Evolutionary conservation across 1,140 invertebrate species (phyloP).

Genomic region (Papilio dardanus): DNA sequence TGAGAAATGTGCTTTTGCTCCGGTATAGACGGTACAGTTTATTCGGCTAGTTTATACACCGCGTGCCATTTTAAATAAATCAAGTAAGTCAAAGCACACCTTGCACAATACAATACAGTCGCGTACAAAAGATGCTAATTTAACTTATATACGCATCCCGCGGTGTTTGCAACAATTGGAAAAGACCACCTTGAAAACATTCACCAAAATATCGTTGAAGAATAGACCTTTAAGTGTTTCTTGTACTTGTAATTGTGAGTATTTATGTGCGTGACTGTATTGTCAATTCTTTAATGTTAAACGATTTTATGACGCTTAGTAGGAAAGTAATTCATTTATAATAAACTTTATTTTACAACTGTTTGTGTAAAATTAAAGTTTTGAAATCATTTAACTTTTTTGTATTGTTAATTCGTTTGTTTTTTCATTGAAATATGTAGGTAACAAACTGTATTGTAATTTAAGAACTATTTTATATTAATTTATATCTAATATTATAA

Average conservation of each 20-base stretch:
- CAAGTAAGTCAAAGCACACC: conserved; percentile 37
- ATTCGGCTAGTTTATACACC: neutral
- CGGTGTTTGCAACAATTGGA: conserved; percentile 42
- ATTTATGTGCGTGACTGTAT: conserved; percentile 29
- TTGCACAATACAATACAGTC: conserved; percentile 42
- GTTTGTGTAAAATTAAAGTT: no score
- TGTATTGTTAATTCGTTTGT: neutral
- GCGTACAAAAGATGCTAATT: conserved; percentile 51
- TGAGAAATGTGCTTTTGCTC: no score
- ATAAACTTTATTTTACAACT: neutral
- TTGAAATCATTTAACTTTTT: no score
- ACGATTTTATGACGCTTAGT: neutral
- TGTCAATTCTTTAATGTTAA: conserved; percentile 4
- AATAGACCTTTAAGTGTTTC: conserved; percentile 38
- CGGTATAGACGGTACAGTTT: no score
- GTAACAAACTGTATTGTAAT: no score
- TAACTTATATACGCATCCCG: conserved; percentile 46
- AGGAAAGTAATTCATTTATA: neutral
- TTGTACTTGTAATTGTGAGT: conserved; percentile 30
- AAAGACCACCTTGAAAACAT: conserved; percentile 53
- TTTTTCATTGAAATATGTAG: no score
- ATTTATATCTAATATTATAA: no score
- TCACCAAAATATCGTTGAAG: conserved; percentile 49
- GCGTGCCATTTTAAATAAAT: conserved; percentile 32
- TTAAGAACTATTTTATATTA: no score